phyloP scores from a whole-genome alignment of 2,797 vertebrate genomes.

The Thripadectes ignobilis region DNA sequence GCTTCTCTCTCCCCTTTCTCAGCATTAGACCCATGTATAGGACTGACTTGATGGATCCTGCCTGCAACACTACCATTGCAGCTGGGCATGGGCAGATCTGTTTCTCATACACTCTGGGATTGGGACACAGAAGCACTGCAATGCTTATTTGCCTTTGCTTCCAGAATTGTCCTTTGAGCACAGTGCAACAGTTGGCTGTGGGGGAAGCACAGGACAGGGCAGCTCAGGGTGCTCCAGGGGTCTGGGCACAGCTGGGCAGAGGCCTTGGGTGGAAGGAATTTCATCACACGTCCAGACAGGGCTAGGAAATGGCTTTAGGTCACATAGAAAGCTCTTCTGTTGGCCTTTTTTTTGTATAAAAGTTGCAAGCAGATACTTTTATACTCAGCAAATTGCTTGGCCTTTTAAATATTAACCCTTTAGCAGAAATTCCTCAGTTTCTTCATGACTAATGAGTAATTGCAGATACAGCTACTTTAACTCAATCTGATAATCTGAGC shows the following conservation, averaged over 20 bases:
- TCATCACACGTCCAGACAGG: background rate
- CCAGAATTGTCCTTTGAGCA: background rate
- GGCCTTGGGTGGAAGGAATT: background rate
- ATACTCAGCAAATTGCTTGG: background rate
- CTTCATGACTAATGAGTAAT: slow-evolving; percentile 18
- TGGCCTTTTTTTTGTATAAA: background rate
- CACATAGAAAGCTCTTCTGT: background rate
- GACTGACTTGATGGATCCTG: background rate
- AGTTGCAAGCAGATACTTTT: background rate
- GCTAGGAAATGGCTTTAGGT: background rate
- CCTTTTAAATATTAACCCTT: slow-evolving; percentile 10
- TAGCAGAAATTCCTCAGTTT: slow-evolving; percentile 5
- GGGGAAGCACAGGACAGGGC: background rate
- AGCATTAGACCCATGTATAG: accelerated
- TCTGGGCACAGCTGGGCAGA: background rate
- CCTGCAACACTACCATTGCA: background rate
- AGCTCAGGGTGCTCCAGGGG: background rate
- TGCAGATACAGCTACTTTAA: slow-evolving; percentile 40
- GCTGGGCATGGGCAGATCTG: background rate
- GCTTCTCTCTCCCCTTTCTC: background rate
- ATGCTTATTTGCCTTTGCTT: background rate
- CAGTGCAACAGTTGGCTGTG: background rate
- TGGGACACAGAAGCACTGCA: background rate
- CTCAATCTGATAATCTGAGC: slow-evolving; percentile 49
- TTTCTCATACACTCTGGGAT: background rate